These are phyloP conservation scores for Harpagifer antarcticus DNA, from an alignment of 2,797 vertebrate species.

Conservation along the genomic window DNA sequence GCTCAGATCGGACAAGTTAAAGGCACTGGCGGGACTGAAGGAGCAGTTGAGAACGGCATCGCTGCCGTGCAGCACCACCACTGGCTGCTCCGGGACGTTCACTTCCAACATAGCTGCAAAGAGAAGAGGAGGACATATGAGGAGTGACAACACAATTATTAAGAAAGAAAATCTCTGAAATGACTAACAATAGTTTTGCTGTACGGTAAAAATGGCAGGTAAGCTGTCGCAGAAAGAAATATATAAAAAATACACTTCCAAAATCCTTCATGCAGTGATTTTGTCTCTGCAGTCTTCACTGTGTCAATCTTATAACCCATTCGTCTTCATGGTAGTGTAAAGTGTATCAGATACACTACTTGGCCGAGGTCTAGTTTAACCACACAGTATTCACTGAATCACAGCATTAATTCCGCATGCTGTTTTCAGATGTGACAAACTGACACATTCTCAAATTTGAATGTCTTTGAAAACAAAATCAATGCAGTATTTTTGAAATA, in stretches of 20 bases:
- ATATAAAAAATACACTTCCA: conserved; percentile 3
- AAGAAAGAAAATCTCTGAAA: too few relatives aligned
- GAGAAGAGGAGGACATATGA: neutral
- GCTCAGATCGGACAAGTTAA: conserved; percentile 88
- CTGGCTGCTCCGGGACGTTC: conserved; percentile 88
- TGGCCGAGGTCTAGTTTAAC: conserved; percentile 48
- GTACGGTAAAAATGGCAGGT: neutral
- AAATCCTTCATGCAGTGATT: conserved; percentile 18
- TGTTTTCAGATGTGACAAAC: conserved; percentile 55
- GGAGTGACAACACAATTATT: neutral
- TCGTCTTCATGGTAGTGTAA: conserved; percentile 29
- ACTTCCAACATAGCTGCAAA: conserved; percentile 86
- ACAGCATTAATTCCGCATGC: conserved; percentile 50
- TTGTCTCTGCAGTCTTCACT: conserved; percentile 5
- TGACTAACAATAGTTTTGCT: neutral
- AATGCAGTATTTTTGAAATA: conserved; percentile 62
- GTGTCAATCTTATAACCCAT: conserved; percentile 9
- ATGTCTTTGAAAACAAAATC: conserved; percentile 55
- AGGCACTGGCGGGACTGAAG: conserved; percentile 82
- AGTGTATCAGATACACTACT: conserved; percentile 40
- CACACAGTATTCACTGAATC: conserved; percentile 59
- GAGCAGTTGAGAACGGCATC: conserved; percentile 88
- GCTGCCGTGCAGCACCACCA: conserved; percentile 88
- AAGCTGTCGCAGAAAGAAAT: conserved; percentile 10
- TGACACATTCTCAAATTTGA: conserved; percentile 61